Percentiles rank a stretch among this genome's conserved stretches.
Evolutionary conservation across 2,113 vertebrate genomes (phyloP).

Genomic region (Anthoscopus minutus): DNA sequence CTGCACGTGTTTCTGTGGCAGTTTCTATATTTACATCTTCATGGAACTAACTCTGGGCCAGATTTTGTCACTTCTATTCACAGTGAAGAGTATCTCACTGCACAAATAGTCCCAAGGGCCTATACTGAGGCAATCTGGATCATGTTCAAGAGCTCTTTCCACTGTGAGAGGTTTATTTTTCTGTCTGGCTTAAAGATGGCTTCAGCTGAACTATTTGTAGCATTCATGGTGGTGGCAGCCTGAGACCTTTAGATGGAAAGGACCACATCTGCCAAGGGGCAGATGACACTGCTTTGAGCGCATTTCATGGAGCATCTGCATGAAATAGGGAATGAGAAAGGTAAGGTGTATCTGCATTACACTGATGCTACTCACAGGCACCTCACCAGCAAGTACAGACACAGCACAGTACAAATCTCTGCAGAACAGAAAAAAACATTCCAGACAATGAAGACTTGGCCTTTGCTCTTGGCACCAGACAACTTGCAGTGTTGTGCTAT

Average conservation of each 20-base stretch:
- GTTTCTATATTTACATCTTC: constrained; percentile 19
- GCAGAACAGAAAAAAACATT: neutral
- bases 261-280: neutral
- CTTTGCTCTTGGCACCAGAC: neutral
- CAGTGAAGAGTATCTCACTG: neutral
- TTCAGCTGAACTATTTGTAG: neutral
- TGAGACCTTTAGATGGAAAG: neutral
- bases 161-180: neutral
- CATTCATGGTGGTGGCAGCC: neutral
- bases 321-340: neutral
- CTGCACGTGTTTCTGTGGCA: neutral
- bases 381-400: neutral
- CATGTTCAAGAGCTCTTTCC: neutral
- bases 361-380: neutral
- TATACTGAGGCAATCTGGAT: neutral
- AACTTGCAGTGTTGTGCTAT: neutral
- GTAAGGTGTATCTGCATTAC: neutral
- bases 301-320: neutral
- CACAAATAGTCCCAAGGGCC: neutral
- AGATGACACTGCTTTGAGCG: neutral
- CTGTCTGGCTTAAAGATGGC: neutral
- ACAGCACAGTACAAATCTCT: neutral
- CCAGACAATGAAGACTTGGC: neutral
- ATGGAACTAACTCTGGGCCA: constrained; percentile 19
- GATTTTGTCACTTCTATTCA: constrained; percentile 39